phyloP scores from a whole-genome alignment of 2,888 invertebrate genomes.

The Agonum fuliginosum region DNA sequence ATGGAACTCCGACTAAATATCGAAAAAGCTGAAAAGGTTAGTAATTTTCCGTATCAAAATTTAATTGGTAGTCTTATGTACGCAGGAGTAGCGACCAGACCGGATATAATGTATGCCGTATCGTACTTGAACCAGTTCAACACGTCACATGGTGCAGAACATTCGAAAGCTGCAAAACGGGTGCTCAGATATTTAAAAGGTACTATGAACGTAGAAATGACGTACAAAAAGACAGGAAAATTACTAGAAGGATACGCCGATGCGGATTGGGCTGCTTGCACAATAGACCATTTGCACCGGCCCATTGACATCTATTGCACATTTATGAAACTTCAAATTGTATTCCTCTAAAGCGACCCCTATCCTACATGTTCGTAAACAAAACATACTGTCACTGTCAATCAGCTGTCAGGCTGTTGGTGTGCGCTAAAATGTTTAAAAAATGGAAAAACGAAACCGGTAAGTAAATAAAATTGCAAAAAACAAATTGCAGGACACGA shows the following conservation, averaged over 20 bases:
- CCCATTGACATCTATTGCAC: too few relatives aligned
- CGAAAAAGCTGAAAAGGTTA: not conserved
- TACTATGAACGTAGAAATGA: not conserved
- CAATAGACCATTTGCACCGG: too few relatives aligned
- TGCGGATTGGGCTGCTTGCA: constrained; percentile 32
- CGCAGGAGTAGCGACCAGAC: constrained; percentile 26
- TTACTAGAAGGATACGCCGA: constrained; percentile 18
- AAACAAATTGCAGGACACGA: too few relatives aligned
- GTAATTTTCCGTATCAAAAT: constrained; percentile 6
- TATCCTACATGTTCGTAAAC: too few relatives aligned
- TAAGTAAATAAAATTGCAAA: too few relatives aligned
- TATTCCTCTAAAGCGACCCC: too few relatives aligned
- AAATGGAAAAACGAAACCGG: too few relatives aligned
- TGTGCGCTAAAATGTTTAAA: too few relatives aligned
- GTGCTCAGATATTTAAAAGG: constrained; percentile 14
- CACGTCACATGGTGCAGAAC: not conserved
- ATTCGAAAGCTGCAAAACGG: constrained; percentile 30
- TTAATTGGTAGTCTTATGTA: constrained; percentile 32
- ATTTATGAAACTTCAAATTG: too few relatives aligned
- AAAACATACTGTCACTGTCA: too few relatives aligned
- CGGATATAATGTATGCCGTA: constrained; percentile 36
- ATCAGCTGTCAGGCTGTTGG: too few relatives aligned
- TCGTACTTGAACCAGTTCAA: constrained; percentile 41
- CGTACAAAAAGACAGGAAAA: not conserved
- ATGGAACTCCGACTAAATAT: not conserved